These are phyloP conservation scores for Rhinolophus ferrumequinum DNA, from an alignment of 2,113 vertebrate genomes.

Conservation along the genomic window DNA sequence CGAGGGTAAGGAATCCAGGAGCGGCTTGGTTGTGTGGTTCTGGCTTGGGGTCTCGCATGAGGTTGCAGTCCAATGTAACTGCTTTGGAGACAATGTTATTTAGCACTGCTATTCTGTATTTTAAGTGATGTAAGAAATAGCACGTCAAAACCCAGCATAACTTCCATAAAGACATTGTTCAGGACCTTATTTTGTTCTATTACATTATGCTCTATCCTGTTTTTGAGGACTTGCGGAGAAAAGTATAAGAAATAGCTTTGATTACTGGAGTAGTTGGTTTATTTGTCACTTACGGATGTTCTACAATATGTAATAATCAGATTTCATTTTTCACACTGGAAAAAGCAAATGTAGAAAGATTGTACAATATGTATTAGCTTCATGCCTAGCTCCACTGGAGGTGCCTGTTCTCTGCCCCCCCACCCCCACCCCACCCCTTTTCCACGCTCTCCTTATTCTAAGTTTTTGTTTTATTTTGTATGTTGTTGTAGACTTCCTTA, in stretches of 20 bases:
- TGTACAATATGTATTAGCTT: fast-evolving
- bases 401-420: neutral
- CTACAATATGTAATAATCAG: neutral
- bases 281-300: neutral
- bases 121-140: neutral
- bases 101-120: neutral
- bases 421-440: too few relatives aligned
- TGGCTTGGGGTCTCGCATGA: neutral
- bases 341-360: neutral
- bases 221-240: neutral
- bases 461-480: neutral
- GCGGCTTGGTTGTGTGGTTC: neutral
- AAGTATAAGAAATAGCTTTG: neutral
- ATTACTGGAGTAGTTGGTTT: neutral
- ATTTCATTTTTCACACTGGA: neutral
- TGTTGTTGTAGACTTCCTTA: neutral
- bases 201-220: neutral
- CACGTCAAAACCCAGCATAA: neutral
- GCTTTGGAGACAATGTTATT: neutral
- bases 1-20: neutral
- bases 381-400: fast-evolving
- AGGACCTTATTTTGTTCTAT: neutral
- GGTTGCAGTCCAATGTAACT: neutral
- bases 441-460: neutral
- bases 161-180: neutral